Evolutionary conservation across 2,888 invertebrate genomes (phyloP), one percentile per base, ranked within the genome.

Genomic region (Drosophila cracens): DNA sequence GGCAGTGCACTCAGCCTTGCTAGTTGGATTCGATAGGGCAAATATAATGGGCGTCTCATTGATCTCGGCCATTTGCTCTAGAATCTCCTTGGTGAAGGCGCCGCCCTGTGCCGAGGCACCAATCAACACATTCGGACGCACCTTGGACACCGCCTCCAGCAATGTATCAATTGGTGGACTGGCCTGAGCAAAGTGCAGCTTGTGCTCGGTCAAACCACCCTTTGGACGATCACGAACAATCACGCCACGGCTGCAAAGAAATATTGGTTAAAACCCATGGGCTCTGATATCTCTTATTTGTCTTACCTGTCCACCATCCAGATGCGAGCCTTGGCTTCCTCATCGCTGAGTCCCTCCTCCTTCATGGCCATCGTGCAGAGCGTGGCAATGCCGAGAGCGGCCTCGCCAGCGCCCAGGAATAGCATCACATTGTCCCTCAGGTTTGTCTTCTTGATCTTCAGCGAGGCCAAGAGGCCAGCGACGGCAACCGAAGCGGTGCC

Each of bases 1-100:
- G n/a, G 99, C 99, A n/a, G 99, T 99, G 92, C 99, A 99, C 94
- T 99, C 99, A 0, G 99, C 98, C 94, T 99, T 99, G 93, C 96
- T 96, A 63, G 99, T 99, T 63, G 99, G 99, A 94, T 99, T 99
- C 92, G 99, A 99, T 54, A 99, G 95, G 16, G 99, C 99, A 93
- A 99, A 99, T 86, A 99, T 97, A 74, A 99, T 96, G 3, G 99
- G 99, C 62, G 95, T 94, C 29, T 96, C 95, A 93, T 98, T 98
- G 91, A 95, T 94, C 60, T 94, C 94, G 18, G 95, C 98, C 99
- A 99, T 99, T 91, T 95, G 95, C 87, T 95, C 94, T 64, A 99
- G 94, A 88, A 99, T 97, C 82, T 96, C 96, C 29, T 95, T 93
- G 0, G 97, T 98, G 94, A 99, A 99, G n/a, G 98, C 98, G 59